phyloP scores from a whole-genome alignment of 2,113 vertebrate genomes.

The Suricata suricatta region DNA sequence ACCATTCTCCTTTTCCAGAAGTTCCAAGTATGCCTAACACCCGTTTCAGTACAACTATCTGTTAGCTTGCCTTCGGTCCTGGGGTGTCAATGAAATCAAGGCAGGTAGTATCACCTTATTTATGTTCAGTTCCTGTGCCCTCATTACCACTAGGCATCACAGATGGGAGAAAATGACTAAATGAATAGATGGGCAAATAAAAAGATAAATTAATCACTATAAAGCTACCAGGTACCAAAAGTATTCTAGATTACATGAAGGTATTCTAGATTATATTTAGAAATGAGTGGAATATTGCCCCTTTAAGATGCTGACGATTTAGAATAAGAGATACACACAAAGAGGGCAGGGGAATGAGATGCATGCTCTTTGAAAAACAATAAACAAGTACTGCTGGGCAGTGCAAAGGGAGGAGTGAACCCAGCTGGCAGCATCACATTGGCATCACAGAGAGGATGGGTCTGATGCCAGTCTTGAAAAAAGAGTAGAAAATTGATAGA shows the following conservation, averaged over 20 bases:
- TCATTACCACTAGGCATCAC: background rate
- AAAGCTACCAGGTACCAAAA: background rate
- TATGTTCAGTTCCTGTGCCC: background rate
- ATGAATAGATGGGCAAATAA: background rate
- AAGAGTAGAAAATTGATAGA: background rate
- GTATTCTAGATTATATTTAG: background rate
- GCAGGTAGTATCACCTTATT: background rate
- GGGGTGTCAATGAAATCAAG: background rate
- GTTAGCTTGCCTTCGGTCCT: background rate
- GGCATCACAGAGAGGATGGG: background rate
- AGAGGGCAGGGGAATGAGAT: background rate
- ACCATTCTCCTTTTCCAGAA: background rate
- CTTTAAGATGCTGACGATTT: background rate
- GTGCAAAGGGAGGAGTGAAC: background rate
- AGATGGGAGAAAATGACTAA: background rate
- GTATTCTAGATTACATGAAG: background rate
- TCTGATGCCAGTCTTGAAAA: background rate
- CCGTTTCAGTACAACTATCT: background rate
- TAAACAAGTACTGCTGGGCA: background rate
- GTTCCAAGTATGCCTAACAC: background rate
- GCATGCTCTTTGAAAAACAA: background rate
- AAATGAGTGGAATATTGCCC: background rate
- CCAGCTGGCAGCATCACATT: background rate
- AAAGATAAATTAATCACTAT: background rate
- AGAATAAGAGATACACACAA: background rate